Evolutionary conservation across 2,797 vertebrate species (phyloP).

Genomic region (Falco rusticolus): DNA sequence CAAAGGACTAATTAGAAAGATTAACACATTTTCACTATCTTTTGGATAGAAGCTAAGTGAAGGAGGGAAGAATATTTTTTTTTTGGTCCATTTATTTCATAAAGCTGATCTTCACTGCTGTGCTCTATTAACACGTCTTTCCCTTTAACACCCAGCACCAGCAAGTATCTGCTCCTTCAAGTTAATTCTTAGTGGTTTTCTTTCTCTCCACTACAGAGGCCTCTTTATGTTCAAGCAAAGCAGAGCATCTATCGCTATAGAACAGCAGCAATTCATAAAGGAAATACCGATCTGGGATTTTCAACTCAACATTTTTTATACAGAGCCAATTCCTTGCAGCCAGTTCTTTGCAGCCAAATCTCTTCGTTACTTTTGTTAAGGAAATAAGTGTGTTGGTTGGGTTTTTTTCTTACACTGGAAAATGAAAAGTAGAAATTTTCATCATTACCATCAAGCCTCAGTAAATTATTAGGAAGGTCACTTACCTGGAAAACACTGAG

Average conservation of each 20-base stretch:
- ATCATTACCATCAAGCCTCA: not conserved
- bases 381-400: not conserved
- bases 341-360: not conserved
- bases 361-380: not conserved
- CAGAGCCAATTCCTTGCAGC: not conserved
- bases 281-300: not conserved
- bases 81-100: constrained; percentile 32
- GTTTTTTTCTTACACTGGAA: not conserved
- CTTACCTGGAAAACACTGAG: not conserved
- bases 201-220: not conserved
- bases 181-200: not conserved
- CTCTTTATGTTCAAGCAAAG: not conserved
- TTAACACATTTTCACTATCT: constrained; percentile 5
- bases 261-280: not conserved
- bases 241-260: not conserved
- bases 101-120: constrained; percentile 18
- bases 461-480: not conserved
- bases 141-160: not conserved
- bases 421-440: not conserved
- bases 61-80: not conserved
- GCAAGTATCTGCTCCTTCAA: not conserved
- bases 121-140: not conserved
- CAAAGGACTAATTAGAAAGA: constrained; percentile 48
- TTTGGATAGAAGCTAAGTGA: constrained; percentile 8
- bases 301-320: not conserved